Percentiles rank a stretch among this genome's conserved stretches.
Conservation (phyloP, 2,797 vertebrate species). For the Fistularia commersonii region DNA sequence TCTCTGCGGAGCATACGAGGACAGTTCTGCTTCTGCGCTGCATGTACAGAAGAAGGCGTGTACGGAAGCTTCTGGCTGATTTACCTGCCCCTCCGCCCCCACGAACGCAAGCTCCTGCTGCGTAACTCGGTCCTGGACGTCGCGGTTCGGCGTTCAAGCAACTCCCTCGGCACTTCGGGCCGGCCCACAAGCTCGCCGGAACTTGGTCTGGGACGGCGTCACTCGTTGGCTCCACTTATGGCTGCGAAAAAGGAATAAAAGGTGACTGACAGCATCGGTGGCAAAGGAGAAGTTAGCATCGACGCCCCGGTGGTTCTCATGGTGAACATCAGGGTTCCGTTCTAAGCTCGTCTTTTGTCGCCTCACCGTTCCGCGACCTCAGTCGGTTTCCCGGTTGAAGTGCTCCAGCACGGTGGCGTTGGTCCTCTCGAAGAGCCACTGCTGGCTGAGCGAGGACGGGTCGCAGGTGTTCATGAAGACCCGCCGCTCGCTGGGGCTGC, state of each 20-base stretch:
- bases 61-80: not conserved
- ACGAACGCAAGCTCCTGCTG: slow-evolving; percentile 5
- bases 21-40: too few relatives aligned
- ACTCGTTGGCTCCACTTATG: slow-evolving; percentile 15
- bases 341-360: not conserved
- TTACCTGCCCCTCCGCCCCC: slow-evolving; percentile 40
- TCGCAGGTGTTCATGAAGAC: slow-evolving; percentile 91
- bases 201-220: slow-evolving; percentile 21
- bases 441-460: slow-evolving; percentile 82
- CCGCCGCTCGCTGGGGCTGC: slow-evolving; percentile 78
- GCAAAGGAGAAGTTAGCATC: too few relatives aligned
- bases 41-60: too few relatives aligned
- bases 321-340: not conserved
- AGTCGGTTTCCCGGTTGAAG: slow-evolving; percentile 78
- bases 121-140: slow-evolving; percentile 26
- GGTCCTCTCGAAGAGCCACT: slow-evolving; percentile 91
- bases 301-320: too few relatives aligned
- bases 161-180: slow-evolving; percentile 20
- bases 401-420: slow-evolving; percentile 88
- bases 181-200: slow-evolving; percentile 6
- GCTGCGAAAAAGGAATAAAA: slow-evolving; percentile 11
- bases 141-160: slow-evolving; percentile 17
- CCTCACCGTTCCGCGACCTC: slow-evolving; percentile 7
- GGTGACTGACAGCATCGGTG: too few relatives aligned
- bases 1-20: not conserved